Percentiles rank a stretch among this genome's conserved stretches.
Evolutionary conservation across 2,888 invertebrate genomes (phyloP).

Genomic region (Mycogona germanica): DNA sequence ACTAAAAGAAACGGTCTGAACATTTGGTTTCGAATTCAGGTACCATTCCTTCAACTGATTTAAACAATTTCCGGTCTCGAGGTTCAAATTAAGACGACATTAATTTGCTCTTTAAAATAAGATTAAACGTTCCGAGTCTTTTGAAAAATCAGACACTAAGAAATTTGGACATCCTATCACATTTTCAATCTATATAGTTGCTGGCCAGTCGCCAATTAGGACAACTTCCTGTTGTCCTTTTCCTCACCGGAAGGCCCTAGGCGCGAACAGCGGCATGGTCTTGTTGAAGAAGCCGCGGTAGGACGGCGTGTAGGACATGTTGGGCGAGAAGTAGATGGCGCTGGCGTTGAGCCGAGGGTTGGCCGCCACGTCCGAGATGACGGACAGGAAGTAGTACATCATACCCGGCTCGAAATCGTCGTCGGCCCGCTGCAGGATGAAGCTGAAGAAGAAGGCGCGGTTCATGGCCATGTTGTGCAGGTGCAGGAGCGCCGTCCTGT

Average conservation of each 20-base stretch:
- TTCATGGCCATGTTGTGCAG: constrained; percentile 94
- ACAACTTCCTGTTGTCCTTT: no score
- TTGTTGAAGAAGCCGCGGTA: constrained; percentile 94
- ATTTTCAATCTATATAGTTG: no score
- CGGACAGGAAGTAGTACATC: constrained; percentile 93
- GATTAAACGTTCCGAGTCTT: no score
- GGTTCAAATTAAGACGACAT: no score
- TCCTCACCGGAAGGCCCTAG: constrained; percentile 60
- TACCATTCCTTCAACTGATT: no score
- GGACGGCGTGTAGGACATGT: constrained; percentile 86
- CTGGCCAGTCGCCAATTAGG: no score
- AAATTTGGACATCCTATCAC: no score
- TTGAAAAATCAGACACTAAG: no score
- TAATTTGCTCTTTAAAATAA: no score
- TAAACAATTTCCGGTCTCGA: no score
- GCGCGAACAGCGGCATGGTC: constrained; percentile 87
- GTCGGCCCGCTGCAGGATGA: constrained; percentile 78
- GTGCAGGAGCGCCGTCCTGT: constrained; percentile 83
- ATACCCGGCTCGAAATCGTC: constrained; percentile 94
- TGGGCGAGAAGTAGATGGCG: constrained; percentile 85
- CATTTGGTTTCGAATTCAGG: no score
- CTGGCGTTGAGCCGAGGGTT: constrained; percentile 86
- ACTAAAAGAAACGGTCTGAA: no score
- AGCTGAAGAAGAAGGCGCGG: constrained; percentile 91
- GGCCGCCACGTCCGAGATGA: constrained; percentile 87